Percentiles rank a stretch among this genome's conserved stretches.
Evolutionary conservation across 2,797 vertebrate species (phyloP).

Genomic region (Ptychobarbus kaznakovi): DNA sequence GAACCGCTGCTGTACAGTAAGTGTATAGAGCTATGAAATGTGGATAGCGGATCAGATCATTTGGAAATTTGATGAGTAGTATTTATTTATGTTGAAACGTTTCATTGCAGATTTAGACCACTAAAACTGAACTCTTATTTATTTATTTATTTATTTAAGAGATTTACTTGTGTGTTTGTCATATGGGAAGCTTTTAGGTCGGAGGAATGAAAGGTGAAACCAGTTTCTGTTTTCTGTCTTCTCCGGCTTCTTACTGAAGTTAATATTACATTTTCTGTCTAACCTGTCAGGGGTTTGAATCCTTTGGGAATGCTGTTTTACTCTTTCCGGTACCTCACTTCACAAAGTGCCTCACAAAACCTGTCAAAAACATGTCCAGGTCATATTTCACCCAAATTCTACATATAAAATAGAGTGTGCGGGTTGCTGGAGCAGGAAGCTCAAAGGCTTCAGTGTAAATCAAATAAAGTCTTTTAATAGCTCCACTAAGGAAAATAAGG

Average conservation of each 20-base stretch:
- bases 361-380: neutral
- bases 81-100: neutral
- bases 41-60: neutral
- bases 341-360: neutral
- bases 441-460: too few relatives aligned
- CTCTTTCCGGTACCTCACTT: neutral
- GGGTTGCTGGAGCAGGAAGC: too few relatives aligned
- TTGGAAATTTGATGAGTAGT: neutral
- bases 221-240: neutral
- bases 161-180: neutral
- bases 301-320: neutral
- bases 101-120: neutral
- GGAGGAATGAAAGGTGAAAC: neutral
- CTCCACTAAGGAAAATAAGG: too few relatives aligned
- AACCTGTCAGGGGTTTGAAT: neutral
- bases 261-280: neutral
- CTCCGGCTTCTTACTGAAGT: slow-evolving; percentile 8
- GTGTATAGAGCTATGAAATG: neutral
- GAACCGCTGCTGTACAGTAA: neutral
- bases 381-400: neutral
- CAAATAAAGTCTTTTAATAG: too few relatives aligned
- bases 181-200: neutral
- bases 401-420: neutral
- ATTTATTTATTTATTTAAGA: neutral
- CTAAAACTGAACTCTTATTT: neutral